Base-by-base conservation (phyloP, 2,797 vertebrate genomes). In the Gambelia wislizenii region DNA sequence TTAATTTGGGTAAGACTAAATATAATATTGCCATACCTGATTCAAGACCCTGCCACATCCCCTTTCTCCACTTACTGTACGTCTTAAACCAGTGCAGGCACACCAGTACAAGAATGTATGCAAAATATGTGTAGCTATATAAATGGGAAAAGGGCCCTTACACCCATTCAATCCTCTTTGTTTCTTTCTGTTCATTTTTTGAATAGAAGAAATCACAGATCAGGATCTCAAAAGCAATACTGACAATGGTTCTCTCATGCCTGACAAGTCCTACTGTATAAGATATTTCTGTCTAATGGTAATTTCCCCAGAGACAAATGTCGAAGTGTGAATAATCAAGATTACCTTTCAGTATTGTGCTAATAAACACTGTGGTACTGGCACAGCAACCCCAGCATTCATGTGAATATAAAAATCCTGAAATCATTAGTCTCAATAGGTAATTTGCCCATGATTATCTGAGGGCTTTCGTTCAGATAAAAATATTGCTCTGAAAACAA, bases 291-390 rank as follows among this genome's bases (percentile, higher is more conserved):
- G 81, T 9, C 36, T 89, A 0, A 2, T 76, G 67, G 54, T 30
- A 90, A 30, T 61, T 93, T 94, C 83, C 67, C 88, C 83, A 84
- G 90, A 82, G 52, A 39, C 27, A 88, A 95, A 93, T 54, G 67
- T 67, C 77, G 44, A 93, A 88, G 81, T 74, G 22, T 79, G 64
- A 90, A 70, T 59, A 85, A 87, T 87, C 86, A 64, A 0, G 90
- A n/a, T 16, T 77, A 93, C 4, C 44, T 87, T 96, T 91, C 52
- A 84, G 27, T 67, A 47, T 70, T 52, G 36, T 4, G 0, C 61
- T 91, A 67, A 59, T 33, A 91, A 91, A 84, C 67, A 87, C 25
- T 87, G 84, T 64, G 49, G 61, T 33, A 1, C 6, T 22, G 59
- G 87, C 0, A 67, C 74, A 92, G 14, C n/a, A 25, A 44, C 61